These are phyloP conservation scores for Nipponacmea schrenckii DNA, from an alignment of 2,888 invertebrate genomes.

Conservation along the genomic window DNA sequence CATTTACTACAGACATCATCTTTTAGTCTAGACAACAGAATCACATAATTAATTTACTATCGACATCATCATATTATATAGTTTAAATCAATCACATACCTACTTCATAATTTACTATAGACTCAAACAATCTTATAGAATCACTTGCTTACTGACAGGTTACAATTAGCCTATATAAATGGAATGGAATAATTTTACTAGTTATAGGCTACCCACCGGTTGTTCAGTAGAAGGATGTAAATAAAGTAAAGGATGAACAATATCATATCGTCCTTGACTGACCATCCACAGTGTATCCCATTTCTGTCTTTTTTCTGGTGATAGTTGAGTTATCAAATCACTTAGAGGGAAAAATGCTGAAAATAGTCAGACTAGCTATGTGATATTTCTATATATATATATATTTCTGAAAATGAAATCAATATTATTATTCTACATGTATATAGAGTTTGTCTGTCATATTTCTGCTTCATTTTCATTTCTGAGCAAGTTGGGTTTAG, in stretches of 20 bases:
- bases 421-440: background rate
- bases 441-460: no score
- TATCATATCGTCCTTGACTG: conserved; percentile 41
- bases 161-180: no score
- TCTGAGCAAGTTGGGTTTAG: no score
- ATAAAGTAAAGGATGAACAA: conserved; percentile 60
- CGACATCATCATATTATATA: no score
- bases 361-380: no score
- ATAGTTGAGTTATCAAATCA: conserved; percentile 52
- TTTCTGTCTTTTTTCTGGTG: conserved; percentile 39
- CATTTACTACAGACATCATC: no score
- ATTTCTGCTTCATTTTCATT: no score
- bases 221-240: conserved; percentile 57
- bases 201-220: conserved; percentile 41
- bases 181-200: background rate
- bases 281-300: conserved; percentile 62
- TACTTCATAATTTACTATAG: no score
- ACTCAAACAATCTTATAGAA: no score
- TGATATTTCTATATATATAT: background rate
- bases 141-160: background rate
- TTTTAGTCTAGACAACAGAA: no score
- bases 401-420: background rate
- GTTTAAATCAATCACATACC: no score
- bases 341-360: conserved; percentile 58
- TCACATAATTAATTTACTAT: no score